Percentiles rank a stretch among this genome's conserved stretches.
These are phyloP conservation scores for Drosophila pseudoananassae DNA, from an alignment of 1,140 invertebrate genomes.

Conservation along the genomic window DNA sequence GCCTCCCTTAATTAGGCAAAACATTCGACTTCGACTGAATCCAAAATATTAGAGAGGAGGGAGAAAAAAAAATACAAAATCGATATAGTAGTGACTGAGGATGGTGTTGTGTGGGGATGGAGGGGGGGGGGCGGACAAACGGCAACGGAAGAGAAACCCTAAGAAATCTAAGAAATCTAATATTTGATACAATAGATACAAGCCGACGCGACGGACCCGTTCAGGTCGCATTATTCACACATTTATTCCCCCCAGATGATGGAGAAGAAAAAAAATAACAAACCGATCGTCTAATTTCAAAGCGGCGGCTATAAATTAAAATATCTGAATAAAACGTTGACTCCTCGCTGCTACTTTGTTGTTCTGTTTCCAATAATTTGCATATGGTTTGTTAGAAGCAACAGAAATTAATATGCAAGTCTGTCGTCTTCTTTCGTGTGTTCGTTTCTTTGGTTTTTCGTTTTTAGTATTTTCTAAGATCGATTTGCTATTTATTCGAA, in stretches of 20 bases:
- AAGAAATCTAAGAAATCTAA: slow-evolving; percentile 22
- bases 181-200: slow-evolving; percentile 45
- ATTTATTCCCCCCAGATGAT: slow-evolving; percentile 26
- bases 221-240: slow-evolving; percentile 77
- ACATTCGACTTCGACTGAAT: slow-evolving; percentile 25
- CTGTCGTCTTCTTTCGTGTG: slow-evolving; percentile 46
- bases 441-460: slow-evolving; percentile 14
- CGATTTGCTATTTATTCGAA: slow-evolving; percentile 1
- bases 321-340: slow-evolving; percentile 62
- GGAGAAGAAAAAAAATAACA: not conserved
- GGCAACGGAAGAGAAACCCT: slow-evolving; percentile 30
- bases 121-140: not conserved
- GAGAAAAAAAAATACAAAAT: not conserved
- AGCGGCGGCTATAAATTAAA: slow-evolving; percentile 79
- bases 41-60: not conserved
- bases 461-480: slow-evolving; percentile 1
- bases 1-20: slow-evolving; percentile 74
- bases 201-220: slow-evolving; percentile 51
- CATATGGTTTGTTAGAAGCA: slow-evolving; percentile 49
- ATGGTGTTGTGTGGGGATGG: not conserved
- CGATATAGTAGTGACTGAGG: not conserved
- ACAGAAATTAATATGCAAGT: slow-evolving; percentile 70
- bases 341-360: slow-evolving; percentile 38
- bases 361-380: slow-evolving; percentile 63
- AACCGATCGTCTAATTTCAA: slow-evolving; percentile 70